A percentile compares a stretch with the other conserved stretches of the same genome.
Evolutionary conservation across 1,140 invertebrate genomes (phyloP).

Genomic region (Ceratina japonica): DNA sequence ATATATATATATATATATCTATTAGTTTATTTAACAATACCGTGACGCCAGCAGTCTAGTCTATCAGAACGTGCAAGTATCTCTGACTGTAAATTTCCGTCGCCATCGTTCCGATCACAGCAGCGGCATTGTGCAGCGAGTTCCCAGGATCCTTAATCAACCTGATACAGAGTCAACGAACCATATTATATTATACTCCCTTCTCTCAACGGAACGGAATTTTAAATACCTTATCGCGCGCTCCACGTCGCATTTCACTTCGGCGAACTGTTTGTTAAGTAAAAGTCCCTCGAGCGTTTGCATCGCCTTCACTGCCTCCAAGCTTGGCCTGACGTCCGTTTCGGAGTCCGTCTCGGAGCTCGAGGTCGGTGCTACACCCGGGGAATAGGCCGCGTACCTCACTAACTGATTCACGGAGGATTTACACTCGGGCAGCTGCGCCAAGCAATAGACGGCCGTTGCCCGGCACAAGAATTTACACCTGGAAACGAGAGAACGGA

Average conservation of each 20-base stretch:
- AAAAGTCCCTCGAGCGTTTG: conserved; percentile 75
- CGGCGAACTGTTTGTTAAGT: conserved; percentile 76
- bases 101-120: conserved; percentile 69
- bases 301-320: conserved; percentile 78
- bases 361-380: conserved; percentile 65
- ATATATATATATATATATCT: conserved; percentile 33
- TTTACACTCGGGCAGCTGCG: conserved; percentile 79
- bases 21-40: too few species aligned
- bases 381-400: conserved; percentile 69
- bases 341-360: conserved; percentile 61
- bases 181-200: too few species aligned
- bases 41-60: conserved; percentile 52
- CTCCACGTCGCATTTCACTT: conserved; percentile 76
- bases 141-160: conserved; percentile 78
- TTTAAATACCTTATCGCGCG: conserved; percentile 30
- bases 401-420: conserved; percentile 65
- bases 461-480: conserved; percentile 77
- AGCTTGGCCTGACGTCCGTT: conserved; percentile 75
- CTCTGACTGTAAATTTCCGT: conserved; percentile 75
- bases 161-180: conserved; percentile 61
- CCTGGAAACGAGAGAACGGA: conserved; percentile 58
- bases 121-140: conserved; percentile 78
- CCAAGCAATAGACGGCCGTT: conserved; percentile 75
- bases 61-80: conserved; percentile 76
- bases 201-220: too few species aligned